A percentile compares a stretch with the other conserved stretches of the same genome.
Conservation (phyloP, 2,113 vertebrate genomes). For the Mesembrinibis cayennensis region DNA sequence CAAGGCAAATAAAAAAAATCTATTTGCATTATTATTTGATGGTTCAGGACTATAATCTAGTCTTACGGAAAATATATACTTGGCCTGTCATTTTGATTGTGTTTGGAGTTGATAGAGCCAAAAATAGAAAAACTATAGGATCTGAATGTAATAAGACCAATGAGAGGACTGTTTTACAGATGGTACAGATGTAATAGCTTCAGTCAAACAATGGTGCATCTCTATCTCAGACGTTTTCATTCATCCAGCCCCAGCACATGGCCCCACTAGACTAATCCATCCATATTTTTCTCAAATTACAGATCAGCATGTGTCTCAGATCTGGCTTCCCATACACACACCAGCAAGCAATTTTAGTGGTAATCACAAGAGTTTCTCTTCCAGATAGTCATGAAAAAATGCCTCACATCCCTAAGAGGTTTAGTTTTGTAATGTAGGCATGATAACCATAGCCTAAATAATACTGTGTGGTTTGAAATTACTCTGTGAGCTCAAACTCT, state of each 20-base stretch:
- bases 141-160: not conserved
- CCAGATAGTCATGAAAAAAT: not conserved
- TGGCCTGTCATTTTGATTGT: not conserved
- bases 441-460: not conserved
- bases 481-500: not conserved
- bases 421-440: not conserved
- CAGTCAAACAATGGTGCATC: not conserved
- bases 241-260: not conserved
- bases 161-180: not conserved
- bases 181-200: not conserved
- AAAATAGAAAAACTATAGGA: not conserved
- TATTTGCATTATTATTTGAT: not conserved
- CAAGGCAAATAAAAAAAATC: not conserved
- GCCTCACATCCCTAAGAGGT: not conserved
- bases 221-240: not conserved
- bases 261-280: not conserved
- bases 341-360: not conserved
- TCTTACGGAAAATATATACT: not conserved
- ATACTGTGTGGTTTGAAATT: not conserved
- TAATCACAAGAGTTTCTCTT: not conserved
- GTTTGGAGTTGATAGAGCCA: not conserved
- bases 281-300: not conserved
- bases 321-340: not conserved
- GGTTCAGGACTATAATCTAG: not conserved
- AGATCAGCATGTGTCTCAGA: not conserved